These are phyloP conservation scores for Clarias macrocephalus DNA, from an alignment of 2,113 vertebrate species.

Conservation along the genomic window DNA sequence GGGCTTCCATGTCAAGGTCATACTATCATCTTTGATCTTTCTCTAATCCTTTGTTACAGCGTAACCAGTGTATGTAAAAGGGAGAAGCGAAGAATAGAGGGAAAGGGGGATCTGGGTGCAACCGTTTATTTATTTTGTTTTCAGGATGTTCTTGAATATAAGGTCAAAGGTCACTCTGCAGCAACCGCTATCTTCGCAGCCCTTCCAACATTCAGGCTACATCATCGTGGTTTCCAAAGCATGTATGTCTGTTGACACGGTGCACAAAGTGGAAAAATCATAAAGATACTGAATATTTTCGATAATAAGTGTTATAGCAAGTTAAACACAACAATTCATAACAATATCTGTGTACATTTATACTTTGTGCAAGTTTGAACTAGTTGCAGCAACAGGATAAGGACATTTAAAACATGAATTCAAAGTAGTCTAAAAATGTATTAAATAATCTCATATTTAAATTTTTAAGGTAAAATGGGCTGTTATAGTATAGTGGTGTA, in stretches of 20 bases:
- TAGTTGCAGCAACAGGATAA: background rate
- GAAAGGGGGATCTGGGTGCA: background rate
- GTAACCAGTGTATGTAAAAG: conserved; percentile 7
- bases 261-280: conserved; percentile 43
- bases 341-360: background rate
- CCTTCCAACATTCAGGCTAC: conserved; percentile 55
- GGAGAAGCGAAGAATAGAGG: background rate
- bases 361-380: background rate
- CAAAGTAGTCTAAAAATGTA: background rate
- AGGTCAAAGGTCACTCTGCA: conserved; percentile 67
- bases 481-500: background rate
- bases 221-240: conserved; percentile 69
- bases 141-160: conserved; percentile 58
- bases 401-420: background rate
- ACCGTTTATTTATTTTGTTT: conserved; percentile 55
- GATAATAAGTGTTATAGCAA: background rate
- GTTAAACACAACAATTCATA: background rate
- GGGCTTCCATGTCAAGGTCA: conserved; percentile 31
- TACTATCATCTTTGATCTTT: conserved; percentile 46
- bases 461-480: background rate
- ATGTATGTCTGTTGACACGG: conserved; percentile 60
- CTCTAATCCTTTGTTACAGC: conserved; percentile 44
- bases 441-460: background rate
- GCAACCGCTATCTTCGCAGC: conserved; percentile 58
- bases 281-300: background rate